Conservation (phyloP, 2,797 vertebrate genomes). For the Pristis pectinata region DNA sequence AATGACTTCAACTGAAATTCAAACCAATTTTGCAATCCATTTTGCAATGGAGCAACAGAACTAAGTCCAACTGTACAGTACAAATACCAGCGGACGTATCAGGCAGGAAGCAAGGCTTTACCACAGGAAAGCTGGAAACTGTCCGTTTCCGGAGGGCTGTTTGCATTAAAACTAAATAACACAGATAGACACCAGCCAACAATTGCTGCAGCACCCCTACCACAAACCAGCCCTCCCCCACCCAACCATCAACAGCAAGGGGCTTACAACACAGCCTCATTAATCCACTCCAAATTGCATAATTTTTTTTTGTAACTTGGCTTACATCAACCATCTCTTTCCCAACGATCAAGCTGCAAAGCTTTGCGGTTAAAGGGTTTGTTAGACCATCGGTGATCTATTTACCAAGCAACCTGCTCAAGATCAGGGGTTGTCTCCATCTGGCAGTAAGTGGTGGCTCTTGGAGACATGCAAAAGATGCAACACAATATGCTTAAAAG, state of each 20-base stretch:
- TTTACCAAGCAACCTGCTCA: background rate
- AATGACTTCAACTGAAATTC: slow-evolving; percentile 17
- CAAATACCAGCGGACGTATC: background rate
- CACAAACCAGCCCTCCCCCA: background rate
- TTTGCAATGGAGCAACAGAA: slow-evolving; percentile 3
- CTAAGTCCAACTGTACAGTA: slow-evolving; percentile 5
- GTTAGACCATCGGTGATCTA: background rate
- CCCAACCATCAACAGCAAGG: background rate
- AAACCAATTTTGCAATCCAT: slow-evolving; percentile 28
- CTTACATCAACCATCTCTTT: slow-evolving; percentile 32
- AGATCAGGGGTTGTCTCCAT: background rate
- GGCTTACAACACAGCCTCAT: slow-evolving; percentile 17
- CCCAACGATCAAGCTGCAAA: slow-evolving; percentile 23
- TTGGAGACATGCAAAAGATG: background rate
- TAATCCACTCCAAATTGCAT: slow-evolving; percentile 29
- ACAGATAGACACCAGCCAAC: background rate
- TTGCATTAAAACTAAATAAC: slow-evolving; percentile 1
- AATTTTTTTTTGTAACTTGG: slow-evolving; percentile 10
- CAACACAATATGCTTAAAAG: background rate
- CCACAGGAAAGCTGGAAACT: slow-evolving; percentile 34
- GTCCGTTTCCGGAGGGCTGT: slow-evolving; percentile 18
- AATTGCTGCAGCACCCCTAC: background rate
- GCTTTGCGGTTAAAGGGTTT: background rate
- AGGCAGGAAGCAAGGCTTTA: slow-evolving; percentile 32
- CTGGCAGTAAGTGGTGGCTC: background rate